Conservation (phyloP, 2,797 vertebrate species). For the Uromys caudimaculatus region DNA sequence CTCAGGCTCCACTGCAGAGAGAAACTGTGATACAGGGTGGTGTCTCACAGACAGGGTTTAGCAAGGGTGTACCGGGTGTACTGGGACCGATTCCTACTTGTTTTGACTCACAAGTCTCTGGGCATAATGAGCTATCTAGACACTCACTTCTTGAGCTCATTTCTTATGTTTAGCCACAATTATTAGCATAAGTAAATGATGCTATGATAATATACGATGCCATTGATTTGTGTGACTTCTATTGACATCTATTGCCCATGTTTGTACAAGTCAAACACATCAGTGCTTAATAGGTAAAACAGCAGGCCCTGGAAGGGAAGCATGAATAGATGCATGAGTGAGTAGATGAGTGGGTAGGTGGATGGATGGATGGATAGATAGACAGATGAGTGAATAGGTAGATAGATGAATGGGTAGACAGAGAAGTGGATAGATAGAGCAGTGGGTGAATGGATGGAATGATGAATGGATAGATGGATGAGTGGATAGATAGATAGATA, state of each 20-base stretch:
- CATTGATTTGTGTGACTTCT: neutral
- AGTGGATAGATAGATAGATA: neutral
- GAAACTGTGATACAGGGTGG: neutral
- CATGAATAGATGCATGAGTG: neutral
- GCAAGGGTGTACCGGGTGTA: neutral
- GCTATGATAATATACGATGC: fast-evolving
- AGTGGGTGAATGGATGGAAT: fast-evolving
- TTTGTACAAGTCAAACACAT: neutral
- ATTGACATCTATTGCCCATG: fast-evolving
- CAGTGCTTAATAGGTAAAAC: neutral
- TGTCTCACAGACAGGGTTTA: neutral
- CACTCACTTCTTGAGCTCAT: fast-evolving
- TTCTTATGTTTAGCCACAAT: no score
- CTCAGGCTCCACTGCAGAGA: conserved; percentile 94
- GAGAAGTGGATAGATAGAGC: fast-evolving
- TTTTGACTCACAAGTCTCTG: fast-evolving
- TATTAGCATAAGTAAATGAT: neutral
- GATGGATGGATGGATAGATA: fast-evolving
- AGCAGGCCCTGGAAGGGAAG: neutral
- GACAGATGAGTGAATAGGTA: fast-evolving
- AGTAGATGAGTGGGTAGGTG: neutral
- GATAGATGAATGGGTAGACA: fast-evolving
- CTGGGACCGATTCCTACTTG: neutral
- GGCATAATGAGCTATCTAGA: neutral
- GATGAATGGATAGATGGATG: fast-evolving